A percentile compares a stretch with the other conserved stretches of the same genome.
phyloP scores from a whole-genome alignment of 2,797 vertebrate genomes.

The Brotula barbata region DNA sequence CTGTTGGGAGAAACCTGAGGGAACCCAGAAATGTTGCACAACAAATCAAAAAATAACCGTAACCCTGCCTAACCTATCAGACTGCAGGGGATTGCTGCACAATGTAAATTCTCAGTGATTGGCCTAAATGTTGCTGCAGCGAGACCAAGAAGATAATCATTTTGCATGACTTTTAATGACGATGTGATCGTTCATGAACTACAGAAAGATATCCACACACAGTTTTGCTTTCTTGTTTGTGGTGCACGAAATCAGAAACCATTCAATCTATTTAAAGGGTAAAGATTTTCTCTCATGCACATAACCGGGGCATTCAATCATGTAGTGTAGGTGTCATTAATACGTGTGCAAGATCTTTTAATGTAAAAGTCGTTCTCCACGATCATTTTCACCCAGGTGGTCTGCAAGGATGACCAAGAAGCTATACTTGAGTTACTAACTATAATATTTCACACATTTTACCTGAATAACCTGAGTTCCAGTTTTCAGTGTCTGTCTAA shows the following conservation, averaged over 20 bases:
- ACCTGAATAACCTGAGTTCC: not conserved
- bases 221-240: not conserved
- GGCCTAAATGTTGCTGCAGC: not conserved
- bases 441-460: not conserved
- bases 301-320: not conserved
- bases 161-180: conserved; percentile 21
- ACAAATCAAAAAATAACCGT: too few relatives aligned
- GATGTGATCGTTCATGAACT: conserved; percentile 30
- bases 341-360: too few relatives aligned
- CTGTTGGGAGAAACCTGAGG: too few relatives aligned
- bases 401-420: conserved; percentile 6
- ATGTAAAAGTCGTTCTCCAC: too few relatives aligned
- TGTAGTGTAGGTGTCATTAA: conserved; percentile 2
- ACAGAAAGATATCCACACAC: not conserved
- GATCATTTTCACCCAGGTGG: too few relatives aligned
- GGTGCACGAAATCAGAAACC: not conserved
- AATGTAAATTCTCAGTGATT: not conserved
- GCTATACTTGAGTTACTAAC: too few relatives aligned
- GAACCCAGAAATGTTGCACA: too few relatives aligned
- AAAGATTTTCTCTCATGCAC: not conserved
- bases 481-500: not conserved
- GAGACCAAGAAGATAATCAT: conserved; percentile 20
- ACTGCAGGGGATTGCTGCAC: too few relatives aligned
- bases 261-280: not conserved
- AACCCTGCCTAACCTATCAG: too few relatives aligned